Base-by-base conservation (phyloP, 2,888 invertebrate species). In the Bedellia somnulentella region DNA sequence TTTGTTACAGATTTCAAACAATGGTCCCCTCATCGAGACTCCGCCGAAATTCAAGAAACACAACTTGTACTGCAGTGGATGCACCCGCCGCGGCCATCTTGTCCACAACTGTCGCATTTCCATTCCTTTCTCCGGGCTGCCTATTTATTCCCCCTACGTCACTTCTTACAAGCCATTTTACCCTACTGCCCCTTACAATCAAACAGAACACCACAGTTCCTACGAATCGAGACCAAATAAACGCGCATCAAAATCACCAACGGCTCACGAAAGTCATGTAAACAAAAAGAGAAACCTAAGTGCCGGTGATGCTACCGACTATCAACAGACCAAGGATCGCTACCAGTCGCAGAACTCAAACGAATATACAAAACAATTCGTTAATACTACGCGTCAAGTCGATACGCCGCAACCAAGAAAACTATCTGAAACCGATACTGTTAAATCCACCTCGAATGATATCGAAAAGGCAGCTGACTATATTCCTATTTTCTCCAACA, bases 21-120 rank as follows among this genome's bases (percentile, higher is more conserved):
- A 22, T 22, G 10, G 8, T 6, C 10, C 24, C 8, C 5, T 24
- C 8, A 10, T 5, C 5, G 8, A 24, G 10, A 6, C 16, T 32
- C 18, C 49, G 38, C 48, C 41, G 10, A 55, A 54, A 22, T 38
- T 35, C n/a, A 71, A 64, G 46, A 57, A 55, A 28, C 40, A 47
- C 32, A 13, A 45, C 11, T 58, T 59, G 27, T 71, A 54, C 44
- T 82, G 82, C 54, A 80, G 81, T 40, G 73, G 80, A 15, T 82
- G 83, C 45, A 64, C 78, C 2, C 56, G 60, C 1, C 67, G 70
- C 8, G 82, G 82, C 0, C 82, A 82, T 45, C 51, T 73, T 6
- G 56, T 68, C 5, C 67, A 71, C 46, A 41, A 54, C 0, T 78
- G 77, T 39, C 61, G 63, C 10, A 15, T 44, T 35, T 46, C 59